Percentiles rank a stretch among this genome's conserved stretches.
Conservation (phyloP, 2,797 vertebrate genomes). For the Myioborus melanocephalus region DNA sequence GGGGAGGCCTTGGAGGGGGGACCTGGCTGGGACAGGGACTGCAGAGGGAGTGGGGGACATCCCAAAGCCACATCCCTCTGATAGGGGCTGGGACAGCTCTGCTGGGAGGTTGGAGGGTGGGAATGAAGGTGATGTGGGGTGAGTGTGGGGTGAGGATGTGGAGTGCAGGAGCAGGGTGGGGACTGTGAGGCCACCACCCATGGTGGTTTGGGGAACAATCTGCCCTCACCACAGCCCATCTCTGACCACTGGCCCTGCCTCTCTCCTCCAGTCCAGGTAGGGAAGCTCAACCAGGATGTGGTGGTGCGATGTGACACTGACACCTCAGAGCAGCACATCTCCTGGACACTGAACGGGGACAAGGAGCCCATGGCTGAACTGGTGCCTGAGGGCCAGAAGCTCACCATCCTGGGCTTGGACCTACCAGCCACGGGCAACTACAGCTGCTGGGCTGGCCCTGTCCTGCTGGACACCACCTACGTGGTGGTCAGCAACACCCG, state of each 20-base stretch:
- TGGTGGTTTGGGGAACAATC: accelerated
- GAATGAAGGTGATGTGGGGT: neutral
- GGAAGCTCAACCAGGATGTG: neutral
- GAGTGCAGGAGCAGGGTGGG: neutral
- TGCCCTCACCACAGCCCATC: neutral
- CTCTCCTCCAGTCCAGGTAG: conserved; percentile 8
- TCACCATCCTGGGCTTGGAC: conserved; percentile 21
- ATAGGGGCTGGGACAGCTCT: accelerated
- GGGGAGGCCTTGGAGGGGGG: neutral
- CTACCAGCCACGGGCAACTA: conserved; percentile 32
- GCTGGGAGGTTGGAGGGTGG: neutral
- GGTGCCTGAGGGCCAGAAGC: neutral
- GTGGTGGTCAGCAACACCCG: neutral
- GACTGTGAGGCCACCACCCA: neutral
- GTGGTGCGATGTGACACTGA: conserved; percentile 10
- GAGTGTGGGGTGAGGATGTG: too few species aligned
- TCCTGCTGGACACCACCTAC: conserved; percentile 11
- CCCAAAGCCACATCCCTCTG: neutral
- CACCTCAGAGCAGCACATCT: neutral
- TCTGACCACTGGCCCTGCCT: neutral
- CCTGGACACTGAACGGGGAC: neutral
- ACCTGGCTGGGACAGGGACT: accelerated
- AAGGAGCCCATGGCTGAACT: neutral
- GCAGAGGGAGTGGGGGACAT: neutral
- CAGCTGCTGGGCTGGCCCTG: neutral